phyloP scores from a whole-genome alignment of 2,113 vertebrate genomes.

The Elephas maximus region DNA sequence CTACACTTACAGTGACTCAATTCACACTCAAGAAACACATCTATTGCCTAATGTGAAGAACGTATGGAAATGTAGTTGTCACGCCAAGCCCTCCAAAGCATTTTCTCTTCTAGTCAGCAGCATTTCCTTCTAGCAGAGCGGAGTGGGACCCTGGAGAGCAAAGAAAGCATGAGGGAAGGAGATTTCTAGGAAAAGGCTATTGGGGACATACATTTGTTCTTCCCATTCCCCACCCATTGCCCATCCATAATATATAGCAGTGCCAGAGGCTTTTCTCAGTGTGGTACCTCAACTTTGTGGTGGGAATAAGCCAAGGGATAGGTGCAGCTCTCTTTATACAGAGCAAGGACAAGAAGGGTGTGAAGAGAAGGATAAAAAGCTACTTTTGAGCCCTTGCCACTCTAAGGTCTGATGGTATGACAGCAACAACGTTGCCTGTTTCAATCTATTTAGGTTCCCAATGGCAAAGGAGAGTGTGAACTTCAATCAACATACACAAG shows the following conservation, averaged over 20 bases:
- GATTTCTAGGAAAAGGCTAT: neutral
- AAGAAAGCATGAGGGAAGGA: neutral
- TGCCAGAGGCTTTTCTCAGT: neutral
- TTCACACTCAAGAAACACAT: slow-evolving; percentile 32
- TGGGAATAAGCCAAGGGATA: neutral
- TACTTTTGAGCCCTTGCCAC: neutral
- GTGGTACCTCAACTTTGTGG: neutral
- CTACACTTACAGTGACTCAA: slow-evolving; percentile 20
- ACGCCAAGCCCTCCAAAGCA: neutral
- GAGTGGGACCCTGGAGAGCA: neutral
- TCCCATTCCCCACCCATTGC: neutral
- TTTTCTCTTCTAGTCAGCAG: neutral
- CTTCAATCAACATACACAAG: neutral
- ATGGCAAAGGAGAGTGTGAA: neutral
- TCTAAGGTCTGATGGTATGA: neutral
- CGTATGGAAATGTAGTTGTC: neutral
- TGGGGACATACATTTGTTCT: neutral
- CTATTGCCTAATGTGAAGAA: slow-evolving; percentile 27
- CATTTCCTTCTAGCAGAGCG: slow-evolving; percentile 13
- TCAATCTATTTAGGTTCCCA: slow-evolving; percentile 14
- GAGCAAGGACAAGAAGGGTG: neutral
- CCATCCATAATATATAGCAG: neutral
- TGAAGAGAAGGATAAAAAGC: neutral
- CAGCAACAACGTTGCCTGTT: neutral
- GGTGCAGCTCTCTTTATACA: neutral